Percentiles rank a stretch among this genome's conserved stretches.
phyloP scores from a whole-genome alignment of 2,113 vertebrate species.

The Calyptommatus sinebrachiatus region DNA sequence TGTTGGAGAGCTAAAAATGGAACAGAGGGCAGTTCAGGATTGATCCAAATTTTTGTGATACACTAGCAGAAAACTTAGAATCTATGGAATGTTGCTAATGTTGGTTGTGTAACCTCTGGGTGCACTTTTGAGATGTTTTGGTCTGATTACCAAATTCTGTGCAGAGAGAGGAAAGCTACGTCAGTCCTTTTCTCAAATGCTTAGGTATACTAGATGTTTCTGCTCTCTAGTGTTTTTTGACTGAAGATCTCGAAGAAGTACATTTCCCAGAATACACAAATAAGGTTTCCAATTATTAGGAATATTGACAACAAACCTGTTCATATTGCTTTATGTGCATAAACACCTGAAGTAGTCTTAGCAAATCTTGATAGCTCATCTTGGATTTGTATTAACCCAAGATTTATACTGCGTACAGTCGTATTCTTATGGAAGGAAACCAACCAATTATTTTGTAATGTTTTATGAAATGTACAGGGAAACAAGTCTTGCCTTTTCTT shows the following conservation, averaged over 20 bases:
- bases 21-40: not conserved
- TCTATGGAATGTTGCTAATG: not conserved
- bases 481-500: not conserved
- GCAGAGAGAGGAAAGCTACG: too few species aligned
- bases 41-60: not conserved
- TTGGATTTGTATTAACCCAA: not conserved
- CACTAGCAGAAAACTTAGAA: not conserved
- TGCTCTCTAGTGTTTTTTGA: too few species aligned
- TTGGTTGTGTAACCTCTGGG: too few species aligned
- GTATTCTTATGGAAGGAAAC: not conserved
- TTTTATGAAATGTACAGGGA: not conserved
- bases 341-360: not conserved
- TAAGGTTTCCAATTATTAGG: too few species aligned
- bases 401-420: not conserved
- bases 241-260: too few species aligned
- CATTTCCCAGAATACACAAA: too few species aligned
- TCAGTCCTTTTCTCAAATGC: too few species aligned
- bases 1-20: not conserved
- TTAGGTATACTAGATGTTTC: too few species aligned
- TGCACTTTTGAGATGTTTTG: too few species aligned
- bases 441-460: not conserved
- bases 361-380: not conserved
- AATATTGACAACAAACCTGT: too few species aligned
- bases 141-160: too few species aligned
- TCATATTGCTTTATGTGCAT: not conserved